Conservation (phyloP, 2,797 vertebrate species). For the Sebastiscus albofasciatus region DNA sequence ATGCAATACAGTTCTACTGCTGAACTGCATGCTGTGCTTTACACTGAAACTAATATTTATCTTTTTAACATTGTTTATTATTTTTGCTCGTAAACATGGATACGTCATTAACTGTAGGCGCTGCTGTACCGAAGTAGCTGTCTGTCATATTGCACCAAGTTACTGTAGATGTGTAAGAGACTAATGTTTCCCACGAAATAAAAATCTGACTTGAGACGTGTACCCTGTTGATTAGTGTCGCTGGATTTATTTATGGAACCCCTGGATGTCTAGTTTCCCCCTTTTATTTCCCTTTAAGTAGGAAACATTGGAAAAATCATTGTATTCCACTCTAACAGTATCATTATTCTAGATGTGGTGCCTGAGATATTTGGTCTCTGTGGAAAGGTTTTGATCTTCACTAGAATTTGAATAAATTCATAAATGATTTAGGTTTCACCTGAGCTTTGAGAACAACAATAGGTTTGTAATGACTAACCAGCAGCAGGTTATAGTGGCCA, state of each 20-base stretch:
- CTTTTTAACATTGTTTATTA: constrained; percentile 66
- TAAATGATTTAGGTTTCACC: neutral
- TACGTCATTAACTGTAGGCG: constrained; percentile 63
- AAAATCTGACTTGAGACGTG: constrained; percentile 58
- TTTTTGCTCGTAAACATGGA: constrained; percentile 69
- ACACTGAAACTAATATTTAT: constrained; percentile 73
- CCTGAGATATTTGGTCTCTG: too few relatives aligned
- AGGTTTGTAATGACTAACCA: neutral
- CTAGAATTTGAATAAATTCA: neutral
- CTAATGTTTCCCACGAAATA: constrained; percentile 71
- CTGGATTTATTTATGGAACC: constrained; percentile 13
- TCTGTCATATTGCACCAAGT: constrained; percentile 62
- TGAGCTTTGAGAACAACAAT: neutral
- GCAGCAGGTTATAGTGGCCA: neutral
- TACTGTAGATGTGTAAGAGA: constrained; percentile 61
- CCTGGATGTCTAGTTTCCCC: neutral
- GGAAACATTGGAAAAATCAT: neutral
- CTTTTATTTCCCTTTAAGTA: neutral
- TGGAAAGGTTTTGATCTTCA: too few relatives aligned
- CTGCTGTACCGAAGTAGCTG: constrained; percentile 66
- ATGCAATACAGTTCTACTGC: constrained; percentile 51
- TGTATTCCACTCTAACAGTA: neutral
- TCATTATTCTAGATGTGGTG: too few relatives aligned
- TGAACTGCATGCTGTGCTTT: constrained; percentile 54
- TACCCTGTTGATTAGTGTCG: constrained; percentile 17